Evolutionary conservation across 2,888 invertebrate species (phyloP).

Genomic region (Apamea anceps): DNA sequence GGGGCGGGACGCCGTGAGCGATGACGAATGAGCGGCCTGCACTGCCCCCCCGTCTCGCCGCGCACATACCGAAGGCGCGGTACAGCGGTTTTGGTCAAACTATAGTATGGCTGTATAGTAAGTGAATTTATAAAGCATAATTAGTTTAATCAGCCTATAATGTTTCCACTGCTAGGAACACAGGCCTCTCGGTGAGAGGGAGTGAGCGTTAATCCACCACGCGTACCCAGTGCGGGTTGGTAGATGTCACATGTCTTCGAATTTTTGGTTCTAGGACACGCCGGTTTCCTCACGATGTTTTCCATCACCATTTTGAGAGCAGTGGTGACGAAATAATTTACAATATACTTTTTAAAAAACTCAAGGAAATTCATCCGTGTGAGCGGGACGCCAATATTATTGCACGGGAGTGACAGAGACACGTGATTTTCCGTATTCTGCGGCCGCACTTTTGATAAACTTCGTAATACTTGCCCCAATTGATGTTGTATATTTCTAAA

Average conservation of each 20-base stretch:
- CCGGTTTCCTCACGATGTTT: no score
- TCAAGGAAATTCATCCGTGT: not conserved
- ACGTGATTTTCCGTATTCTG: not conserved
- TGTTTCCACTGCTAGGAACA: not conserved
- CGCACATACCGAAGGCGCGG: no score
- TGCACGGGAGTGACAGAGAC: not conserved
- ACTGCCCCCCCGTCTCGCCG: no score
- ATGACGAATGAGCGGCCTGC: no score
- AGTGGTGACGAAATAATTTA: not conserved
- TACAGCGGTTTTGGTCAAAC: no score
- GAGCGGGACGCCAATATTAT: not conserved
- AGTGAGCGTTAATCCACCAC: no score
- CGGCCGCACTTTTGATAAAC: not conserved
- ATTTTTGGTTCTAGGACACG: no score
- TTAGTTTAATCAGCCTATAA: not conserved
- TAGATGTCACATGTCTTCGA: no score
- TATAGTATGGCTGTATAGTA: not conserved
- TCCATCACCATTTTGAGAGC: no score
- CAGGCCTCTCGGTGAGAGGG: no score
- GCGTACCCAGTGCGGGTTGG: no score
- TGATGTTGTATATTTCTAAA: conserved; percentile 32
- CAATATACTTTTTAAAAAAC: not conserved
- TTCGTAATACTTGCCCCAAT: conserved; percentile 40
- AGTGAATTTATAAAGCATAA: not conserved
- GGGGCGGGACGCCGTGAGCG: no score